Evolutionary conservation across 2,113 vertebrate genomes (phyloP).

Genomic region (Equus quagga): DNA sequence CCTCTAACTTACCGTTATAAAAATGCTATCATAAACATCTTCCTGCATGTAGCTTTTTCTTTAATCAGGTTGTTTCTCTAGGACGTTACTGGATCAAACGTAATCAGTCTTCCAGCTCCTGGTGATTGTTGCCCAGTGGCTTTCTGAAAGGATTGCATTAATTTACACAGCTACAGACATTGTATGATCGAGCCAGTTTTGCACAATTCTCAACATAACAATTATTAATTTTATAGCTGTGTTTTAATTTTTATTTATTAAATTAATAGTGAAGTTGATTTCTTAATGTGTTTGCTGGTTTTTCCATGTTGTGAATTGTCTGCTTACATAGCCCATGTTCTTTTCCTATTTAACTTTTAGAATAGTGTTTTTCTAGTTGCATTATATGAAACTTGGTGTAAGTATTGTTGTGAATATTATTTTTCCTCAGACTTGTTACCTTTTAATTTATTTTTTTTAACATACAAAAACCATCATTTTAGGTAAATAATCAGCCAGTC

Average conservation of each 20-base stretch:
- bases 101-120: slow-evolving; percentile 13
- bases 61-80: slow-evolving; percentile 27
- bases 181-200: background rate
- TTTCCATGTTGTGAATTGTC: background rate
- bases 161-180: background rate
- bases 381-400: background rate
- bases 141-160: slow-evolving; percentile 18
- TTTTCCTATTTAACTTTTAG: slow-evolving; percentile 30
- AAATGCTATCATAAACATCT: background rate
- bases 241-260: slow-evolving; percentile 49
- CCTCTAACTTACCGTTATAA: slow-evolving; percentile 3
- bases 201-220: background rate
- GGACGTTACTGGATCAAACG: slow-evolving; percentile 28
- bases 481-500: background rate
- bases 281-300: background rate
- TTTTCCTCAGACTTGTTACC: background rate
- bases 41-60: background rate
- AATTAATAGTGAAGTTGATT: slow-evolving; percentile 11
- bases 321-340: background rate
- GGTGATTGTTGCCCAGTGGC: background rate
- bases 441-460: slow-evolving; percentile 40
- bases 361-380: background rate
- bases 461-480: background rate
- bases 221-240: slow-evolving; percentile 23
- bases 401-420: background rate